Conservation (phyloP, 2,797 vertebrate genomes). For the Sebastes matsubarae region DNA sequence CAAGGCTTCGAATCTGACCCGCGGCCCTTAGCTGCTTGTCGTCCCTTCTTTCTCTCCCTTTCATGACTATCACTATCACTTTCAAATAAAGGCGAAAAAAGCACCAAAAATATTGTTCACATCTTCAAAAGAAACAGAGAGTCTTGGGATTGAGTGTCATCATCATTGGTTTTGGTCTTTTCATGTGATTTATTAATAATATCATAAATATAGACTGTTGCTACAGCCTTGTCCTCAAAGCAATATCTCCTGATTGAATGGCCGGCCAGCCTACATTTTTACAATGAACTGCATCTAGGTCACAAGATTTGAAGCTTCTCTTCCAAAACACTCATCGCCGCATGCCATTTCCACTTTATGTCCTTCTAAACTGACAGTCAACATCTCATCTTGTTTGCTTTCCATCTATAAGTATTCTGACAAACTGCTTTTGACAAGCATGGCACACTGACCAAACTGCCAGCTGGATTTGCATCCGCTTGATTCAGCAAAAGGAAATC, state of each 20-base stretch:
- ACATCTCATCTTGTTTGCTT: slow-evolving; percentile 15
- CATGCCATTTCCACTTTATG: neutral
- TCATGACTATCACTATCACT: too few species aligned
- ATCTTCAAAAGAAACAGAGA: neutral
- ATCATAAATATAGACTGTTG: neutral
- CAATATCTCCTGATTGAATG: neutral
- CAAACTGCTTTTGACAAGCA: slow-evolving; percentile 30
- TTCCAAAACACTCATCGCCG: neutral
- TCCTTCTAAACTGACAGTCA: slow-evolving; percentile 1
- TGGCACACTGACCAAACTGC: neutral
- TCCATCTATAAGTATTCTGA: slow-evolving; percentile 9
- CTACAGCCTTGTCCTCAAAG: neutral
- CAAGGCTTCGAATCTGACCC: too few species aligned
- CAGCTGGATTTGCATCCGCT: neutral
- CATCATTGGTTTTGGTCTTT: neutral
- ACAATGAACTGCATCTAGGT: neutral
- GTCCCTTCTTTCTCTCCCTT: too few species aligned
- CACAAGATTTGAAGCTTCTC: neutral
- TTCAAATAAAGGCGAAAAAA: too few species aligned
- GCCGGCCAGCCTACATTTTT: neutral
- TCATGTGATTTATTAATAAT: neutral
- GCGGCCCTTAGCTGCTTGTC: too few species aligned
- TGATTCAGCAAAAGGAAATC: slow-evolving; percentile 15
- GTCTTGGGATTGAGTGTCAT: too few species aligned
- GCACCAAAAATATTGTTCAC: neutral